Evolutionary conservation across 2,888 invertebrate genomes (phyloP).

Genomic region (Spodoptera picta): DNA sequence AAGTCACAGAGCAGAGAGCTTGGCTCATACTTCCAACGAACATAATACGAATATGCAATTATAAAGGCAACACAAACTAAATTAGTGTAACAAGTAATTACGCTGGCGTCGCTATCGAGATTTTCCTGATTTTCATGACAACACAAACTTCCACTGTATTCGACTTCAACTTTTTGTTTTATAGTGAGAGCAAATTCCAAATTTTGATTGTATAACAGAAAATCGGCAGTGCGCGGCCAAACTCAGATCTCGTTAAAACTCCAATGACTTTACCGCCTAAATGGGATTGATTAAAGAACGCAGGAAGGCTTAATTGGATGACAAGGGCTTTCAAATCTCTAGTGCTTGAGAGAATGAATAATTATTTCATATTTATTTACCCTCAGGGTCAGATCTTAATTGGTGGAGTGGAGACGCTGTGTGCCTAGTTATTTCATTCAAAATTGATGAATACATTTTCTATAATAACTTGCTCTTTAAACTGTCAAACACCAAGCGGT

Average conservation of each 20-base stretch:
- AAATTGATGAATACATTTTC: too few relatives aligned
- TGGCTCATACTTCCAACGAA: conserved; percentile 1
- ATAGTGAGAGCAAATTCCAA: conserved; percentile 43
- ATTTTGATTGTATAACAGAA: conserved; percentile 49
- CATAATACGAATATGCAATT: conserved; percentile 42
- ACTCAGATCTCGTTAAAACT: conserved; percentile 56
- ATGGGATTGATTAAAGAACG: conserved; percentile 59
- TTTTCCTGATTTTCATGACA: conserved; percentile 41
- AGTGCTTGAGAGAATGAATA: conserved; percentile 46
- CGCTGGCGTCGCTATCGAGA: conserved; percentile 16
- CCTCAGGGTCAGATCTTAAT: conserved; percentile 20
- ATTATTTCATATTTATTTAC: conserved; percentile 52
- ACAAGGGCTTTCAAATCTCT: conserved; percentile 50
- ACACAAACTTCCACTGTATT: conserved; percentile 30
- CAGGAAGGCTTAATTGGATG: conserved; percentile 60
- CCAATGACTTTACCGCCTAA: conserved; percentile 55
- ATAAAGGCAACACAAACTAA: conserved; percentile 24
- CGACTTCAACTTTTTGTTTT: conserved; percentile 43
- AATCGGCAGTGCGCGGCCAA: conserved; percentile 37
- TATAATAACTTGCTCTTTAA: too few relatives aligned
- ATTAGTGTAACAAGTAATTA: conserved; percentile 44
- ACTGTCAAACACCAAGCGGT: too few relatives aligned
- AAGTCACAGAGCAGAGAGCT: neutral
- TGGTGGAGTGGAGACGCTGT: conserved; percentile 10
- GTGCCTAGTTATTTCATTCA: conserved; percentile 1